Evolutionary conservation across 1,140 invertebrate genomes (phyloP), one percentile per base, ranked within the genome.

Genomic region (Zelostemma sp.): DNA sequence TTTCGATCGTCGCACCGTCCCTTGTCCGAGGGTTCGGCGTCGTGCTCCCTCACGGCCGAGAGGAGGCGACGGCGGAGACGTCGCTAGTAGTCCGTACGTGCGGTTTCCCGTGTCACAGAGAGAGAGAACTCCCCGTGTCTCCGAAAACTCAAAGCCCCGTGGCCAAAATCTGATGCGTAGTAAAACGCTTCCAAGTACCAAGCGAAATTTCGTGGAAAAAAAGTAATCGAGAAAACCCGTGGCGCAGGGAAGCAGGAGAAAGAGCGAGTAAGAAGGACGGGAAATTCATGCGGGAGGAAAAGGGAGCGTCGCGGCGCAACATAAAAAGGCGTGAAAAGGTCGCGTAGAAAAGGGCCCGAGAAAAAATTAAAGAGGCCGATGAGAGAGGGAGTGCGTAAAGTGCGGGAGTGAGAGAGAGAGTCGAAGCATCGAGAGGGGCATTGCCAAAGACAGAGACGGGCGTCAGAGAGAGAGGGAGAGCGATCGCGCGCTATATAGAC

Each of bases 1-100:
- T 45, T 45, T 53, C 55, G 50, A 67, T 41, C 33, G 16, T 40
- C 17, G 41, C 60, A 50, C 43, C 74, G 64, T 40, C 21, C 64
- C 65, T 68, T 75, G 71, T 49, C 47, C 56, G 69, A 50, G 21
- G 51, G 56, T 64, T 63, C 62, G 48, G 64, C 54, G 71, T 55
- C 56, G 46, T 19, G 46, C 33, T 15, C 14, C 16, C n/a, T n/a
- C n/a, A 18, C 19, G 14, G 15, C 14, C 18, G n/a, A 54, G 41
- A 21, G 43, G 49, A 21, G 43, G 49, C 49, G 16, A 49, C 55
- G 28, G 25, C 56, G 31, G 47, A 45, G 25, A 33, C 56, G 50
- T 53, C 49, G 28, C 21, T 25, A 25, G 40, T 47, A 9, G 49
- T 28, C 12, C 25, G 48, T 43, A 50, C 38, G 40, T 60, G 41